These are phyloP conservation scores for Sebastes iracundus DNA, from an alignment of 2,797 vertebrate genomes.

Conservation along the genomic window DNA sequence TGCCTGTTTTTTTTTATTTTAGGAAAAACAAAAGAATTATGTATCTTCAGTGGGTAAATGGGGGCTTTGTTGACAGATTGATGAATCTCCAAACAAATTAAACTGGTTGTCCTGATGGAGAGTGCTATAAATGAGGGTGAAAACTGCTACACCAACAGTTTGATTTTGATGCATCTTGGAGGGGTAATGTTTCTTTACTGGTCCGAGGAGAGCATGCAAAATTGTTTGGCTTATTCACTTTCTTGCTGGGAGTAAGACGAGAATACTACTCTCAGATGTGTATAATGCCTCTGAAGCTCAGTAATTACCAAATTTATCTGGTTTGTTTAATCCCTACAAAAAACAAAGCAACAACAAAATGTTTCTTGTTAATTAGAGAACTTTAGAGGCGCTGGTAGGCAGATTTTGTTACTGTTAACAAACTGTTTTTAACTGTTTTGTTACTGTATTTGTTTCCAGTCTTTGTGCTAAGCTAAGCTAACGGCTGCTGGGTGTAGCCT, in stretches of 20 bases:
- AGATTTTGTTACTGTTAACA: neutral
- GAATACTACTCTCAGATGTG: neutral
- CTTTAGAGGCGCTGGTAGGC: neutral
- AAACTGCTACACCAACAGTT: constrained; percentile 3
- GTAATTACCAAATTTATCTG: neutral
- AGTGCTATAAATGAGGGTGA: neutral
- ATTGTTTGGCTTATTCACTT: neutral
- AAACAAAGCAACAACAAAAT: neutral
- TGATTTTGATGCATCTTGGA: constrained; percentile 20
- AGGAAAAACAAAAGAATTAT: neutral
- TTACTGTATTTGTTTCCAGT: neutral
- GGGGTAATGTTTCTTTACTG: constrained; percentile 10
- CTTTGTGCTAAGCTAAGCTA: neutral
- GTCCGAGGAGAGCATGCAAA: neutral
- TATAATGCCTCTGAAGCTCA: neutral
- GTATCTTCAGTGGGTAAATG: neutral
- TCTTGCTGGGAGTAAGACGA: neutral
- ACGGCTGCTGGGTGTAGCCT: neutral
- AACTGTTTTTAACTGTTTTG: no score
- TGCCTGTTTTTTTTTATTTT: neutral
- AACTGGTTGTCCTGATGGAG: constrained; percentile 16
- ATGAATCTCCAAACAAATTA: constrained; percentile 30
- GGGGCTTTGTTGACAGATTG: constrained; percentile 9
- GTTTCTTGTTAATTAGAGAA: neutral
- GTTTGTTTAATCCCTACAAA: neutral